These are phyloP conservation scores for Diarsia rubi DNA, from an alignment of 2,888 invertebrate genomes.

Conservation along the genomic window DNA sequence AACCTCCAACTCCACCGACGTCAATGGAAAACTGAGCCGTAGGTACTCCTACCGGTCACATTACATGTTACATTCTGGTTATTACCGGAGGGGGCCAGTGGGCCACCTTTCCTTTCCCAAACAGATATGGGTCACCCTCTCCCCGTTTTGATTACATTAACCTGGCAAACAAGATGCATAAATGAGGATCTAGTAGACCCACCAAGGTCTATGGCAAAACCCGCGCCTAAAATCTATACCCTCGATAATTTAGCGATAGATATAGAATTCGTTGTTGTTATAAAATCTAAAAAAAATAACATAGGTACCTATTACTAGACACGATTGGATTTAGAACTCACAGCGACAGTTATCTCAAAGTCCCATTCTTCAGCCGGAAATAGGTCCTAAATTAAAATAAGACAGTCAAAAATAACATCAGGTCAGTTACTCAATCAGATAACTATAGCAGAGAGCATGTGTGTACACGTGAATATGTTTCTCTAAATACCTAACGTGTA, in stretches of 20 bases:
- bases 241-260: background rate
- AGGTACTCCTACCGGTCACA: background rate
- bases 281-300: background rate
- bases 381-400: constrained; percentile 6
- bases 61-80: background rate
- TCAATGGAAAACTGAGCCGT: no score
- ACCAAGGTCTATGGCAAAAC: background rate
- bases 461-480: constrained; percentile 23
- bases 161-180: background rate
- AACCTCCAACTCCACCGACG: no score
- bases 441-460: constrained; percentile 3
- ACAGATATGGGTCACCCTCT: background rate
- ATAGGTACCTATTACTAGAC: background rate
- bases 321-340: background rate
- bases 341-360: background rate
- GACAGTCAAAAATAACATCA: constrained; percentile 21
- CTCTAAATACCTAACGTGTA: constrained; percentile 3
- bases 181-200: no score
- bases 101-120: background rate
- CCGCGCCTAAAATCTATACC: background rate
- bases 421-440: constrained; percentile 9
- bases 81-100: background rate
- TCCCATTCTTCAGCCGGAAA: background rate
- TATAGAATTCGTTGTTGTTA: background rate
- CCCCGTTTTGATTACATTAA: background rate